Evolutionary conservation across 2,888 invertebrate genomes (phyloP), one percentile per base, ranked within the genome.

Genomic region (Scaptomyza tumidula): DNA sequence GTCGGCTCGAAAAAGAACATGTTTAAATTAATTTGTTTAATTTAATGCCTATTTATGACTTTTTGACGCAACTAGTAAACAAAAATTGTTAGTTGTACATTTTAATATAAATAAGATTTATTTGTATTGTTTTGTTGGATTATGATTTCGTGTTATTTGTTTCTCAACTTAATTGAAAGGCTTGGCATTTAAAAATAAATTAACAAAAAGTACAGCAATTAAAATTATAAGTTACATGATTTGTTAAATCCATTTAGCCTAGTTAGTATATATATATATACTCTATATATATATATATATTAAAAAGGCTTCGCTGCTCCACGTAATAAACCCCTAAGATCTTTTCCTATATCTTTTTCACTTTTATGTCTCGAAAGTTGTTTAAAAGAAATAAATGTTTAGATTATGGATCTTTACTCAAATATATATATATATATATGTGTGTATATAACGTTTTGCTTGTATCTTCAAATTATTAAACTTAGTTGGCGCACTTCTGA

Each of bases 61-160:
- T 81, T 81, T 80, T 88, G 64, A 82, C 86, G 88, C 88, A 80
- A 88, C 75, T 84, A 84, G 63, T 80, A 69, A 66, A 83, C 73
- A 81, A 85, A 80, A 84, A 56, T 73, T 37, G 73, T 74, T 66
- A 64, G 55, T 24, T 24, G 24, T 19, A 19, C 19, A 19, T 19
- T 19, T 19, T 19, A 19, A 19, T 19, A 19, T 19, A 19, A 19
- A 19, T 19, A 19, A 2, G 19, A 1, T 19, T 58, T 83, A 80
- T 71, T 14, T n/a, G 27, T 62, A 13, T 11, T 31, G 48, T n/a
- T 4, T 53, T 57, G 27, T 56, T 49, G 48, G 55, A 29, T 71
- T 71, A 53, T 48, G 41, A 46, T 46, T 69, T 64, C 48, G 31
- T 45, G 41, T 54, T 53, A 43, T 35, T n/a, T 49, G 52, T 49